These are phyloP conservation scores for Serranochromis macrocephalus DNA, from an alignment of 2,113 vertebrate species.

Conservation along the genomic window DNA sequence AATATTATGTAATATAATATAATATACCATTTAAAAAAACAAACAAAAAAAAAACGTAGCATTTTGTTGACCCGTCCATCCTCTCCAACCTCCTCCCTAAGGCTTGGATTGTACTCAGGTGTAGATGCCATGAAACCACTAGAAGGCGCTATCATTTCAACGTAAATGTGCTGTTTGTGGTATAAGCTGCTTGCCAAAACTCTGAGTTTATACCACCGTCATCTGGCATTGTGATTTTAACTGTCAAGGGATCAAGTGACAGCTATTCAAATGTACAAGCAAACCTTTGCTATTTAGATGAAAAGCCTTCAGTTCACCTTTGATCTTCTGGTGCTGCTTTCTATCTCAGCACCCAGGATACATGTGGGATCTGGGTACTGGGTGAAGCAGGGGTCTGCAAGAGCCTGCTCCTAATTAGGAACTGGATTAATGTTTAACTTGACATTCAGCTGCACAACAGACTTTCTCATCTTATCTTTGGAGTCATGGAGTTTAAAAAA, in stretches of 20 bases:
- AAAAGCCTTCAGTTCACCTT: not conserved
- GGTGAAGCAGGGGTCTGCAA: not conserved
- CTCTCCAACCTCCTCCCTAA: not conserved
- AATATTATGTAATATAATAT: not conserved
- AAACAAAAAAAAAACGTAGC: not conserved
- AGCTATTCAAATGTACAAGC: not conserved
- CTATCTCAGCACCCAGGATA: not conserved
- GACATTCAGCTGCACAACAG: not conserved
- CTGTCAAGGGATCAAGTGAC: not conserved
- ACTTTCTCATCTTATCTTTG: not conserved
- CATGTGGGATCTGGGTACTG: not conserved
- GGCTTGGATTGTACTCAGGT: not conserved
- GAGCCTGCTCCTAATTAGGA: not conserved
- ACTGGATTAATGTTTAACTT: constrained; percentile 28
- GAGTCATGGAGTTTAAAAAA: not conserved
- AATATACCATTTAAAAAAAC: not conserved
- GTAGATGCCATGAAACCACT: not conserved
- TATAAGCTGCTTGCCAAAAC: not conserved
- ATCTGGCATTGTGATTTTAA: not conserved
- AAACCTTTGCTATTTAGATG: not conserved
- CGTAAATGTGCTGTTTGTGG: not conserved
- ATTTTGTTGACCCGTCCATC: not conserved
- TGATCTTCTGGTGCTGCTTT: not conserved
- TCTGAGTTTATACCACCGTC: not conserved
- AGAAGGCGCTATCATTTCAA: not conserved